phyloP scores from a whole-genome alignment of 53 echinoderm and acorn worm species.

The Astropecten irregularis region DNA sequence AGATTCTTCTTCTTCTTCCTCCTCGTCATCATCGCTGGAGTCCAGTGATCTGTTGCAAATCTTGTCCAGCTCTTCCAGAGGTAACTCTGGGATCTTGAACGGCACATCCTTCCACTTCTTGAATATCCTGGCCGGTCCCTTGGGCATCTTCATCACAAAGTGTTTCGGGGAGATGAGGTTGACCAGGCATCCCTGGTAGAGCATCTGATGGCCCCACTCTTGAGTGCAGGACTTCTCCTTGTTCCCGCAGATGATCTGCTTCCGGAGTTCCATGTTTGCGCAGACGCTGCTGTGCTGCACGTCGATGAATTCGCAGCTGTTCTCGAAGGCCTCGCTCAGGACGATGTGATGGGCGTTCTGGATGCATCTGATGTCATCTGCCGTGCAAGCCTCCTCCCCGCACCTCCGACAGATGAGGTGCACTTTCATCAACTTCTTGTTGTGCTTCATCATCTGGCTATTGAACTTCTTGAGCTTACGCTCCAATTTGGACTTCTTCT shows the following conservation, averaged over 20 bases:
- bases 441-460: not conserved
- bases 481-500: constrained; percentile 36
- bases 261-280: constrained; percentile 22
- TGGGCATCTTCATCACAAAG: constrained; percentile 58
- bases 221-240: constrained; percentile 12
- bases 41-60: not conserved
- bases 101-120: constrained; percentile 86
- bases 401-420: constrained; percentile 52
- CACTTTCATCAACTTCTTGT: constrained; percentile 20
- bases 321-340: constrained; percentile 22
- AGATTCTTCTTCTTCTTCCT: not conserved
- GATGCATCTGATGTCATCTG: constrained; percentile 56
- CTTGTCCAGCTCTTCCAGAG: constrained; percentile 58
- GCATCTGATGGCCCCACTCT: constrained; percentile 61
- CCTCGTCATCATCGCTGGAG: not conserved
- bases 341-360: constrained; percentile 59
- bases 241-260: constrained; percentile 57
- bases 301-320: constrained; percentile 15
- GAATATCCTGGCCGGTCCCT: constrained; percentile 20
- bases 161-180: constrained; percentile 63
- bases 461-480: constrained; percentile 36
- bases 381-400: constrained; percentile 33
- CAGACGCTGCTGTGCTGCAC: not conserved
- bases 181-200: constrained; percentile 49
- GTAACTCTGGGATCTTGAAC: constrained; percentile 46